Conservation (phyloP, 2,888 invertebrate genomes). For the Hoplodrina ambigua region DNA sequence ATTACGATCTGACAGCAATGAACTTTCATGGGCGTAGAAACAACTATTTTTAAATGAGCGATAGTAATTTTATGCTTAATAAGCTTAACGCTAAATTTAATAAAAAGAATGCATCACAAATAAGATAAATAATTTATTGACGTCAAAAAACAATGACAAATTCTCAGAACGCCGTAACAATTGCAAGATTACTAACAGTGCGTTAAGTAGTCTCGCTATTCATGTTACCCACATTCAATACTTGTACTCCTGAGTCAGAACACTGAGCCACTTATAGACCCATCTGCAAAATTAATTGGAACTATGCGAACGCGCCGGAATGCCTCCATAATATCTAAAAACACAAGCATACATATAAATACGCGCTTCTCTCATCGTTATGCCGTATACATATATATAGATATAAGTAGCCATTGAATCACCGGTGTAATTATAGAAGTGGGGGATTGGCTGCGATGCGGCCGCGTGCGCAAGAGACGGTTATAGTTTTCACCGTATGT, state of each 20-base stretch:
- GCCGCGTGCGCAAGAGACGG: constrained; percentile 79
- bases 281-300: constrained; percentile 80
- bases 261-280: constrained; percentile 60
- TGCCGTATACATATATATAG: constrained; percentile 85
- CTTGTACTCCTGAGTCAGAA: constrained; percentile 29
- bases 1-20: neutral
- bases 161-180: constrained; percentile 9
- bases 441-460: constrained; percentile 90
- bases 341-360: constrained; percentile 85
- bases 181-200: neutral
- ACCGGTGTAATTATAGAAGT: constrained; percentile 91
- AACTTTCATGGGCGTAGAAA: neutral
- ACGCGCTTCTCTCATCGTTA: constrained; percentile 87
- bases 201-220: neutral
- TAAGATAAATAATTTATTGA: constrained; percentile 1
- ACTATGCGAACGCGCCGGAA: constrained; percentile 76
- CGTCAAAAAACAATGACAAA: neutral
- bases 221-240: constrained; percentile 16
- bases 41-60: neutral
- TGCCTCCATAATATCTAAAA: constrained; percentile 83
- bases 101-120: neutral
- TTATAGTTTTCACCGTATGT: constrained; percentile 71
- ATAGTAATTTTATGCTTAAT: neutral
- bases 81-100: neutral
- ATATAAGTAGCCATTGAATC: constrained; percentile 91